Conservation (phyloP, 2,113 vertebrate genomes). For the Piprites chloris region DNA sequence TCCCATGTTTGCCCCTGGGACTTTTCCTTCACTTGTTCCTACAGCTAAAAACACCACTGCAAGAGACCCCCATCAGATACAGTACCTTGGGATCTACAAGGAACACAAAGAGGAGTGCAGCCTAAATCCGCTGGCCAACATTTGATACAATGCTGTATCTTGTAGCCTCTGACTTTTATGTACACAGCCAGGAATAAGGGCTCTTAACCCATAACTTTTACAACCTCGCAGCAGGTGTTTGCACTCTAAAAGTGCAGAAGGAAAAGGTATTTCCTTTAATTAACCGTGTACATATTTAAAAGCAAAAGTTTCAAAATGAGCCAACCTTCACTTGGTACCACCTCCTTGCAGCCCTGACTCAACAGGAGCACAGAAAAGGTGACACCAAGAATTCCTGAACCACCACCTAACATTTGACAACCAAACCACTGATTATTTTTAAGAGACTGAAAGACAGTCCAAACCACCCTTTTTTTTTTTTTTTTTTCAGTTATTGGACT, state of each 20-base stretch:
- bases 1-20: not conserved
- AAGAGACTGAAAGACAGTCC: not conserved
- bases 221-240: not conserved
- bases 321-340: not conserved
- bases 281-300: rapidly evolving
- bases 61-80: not conserved
- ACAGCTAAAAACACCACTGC: not conserved
- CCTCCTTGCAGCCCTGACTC: not conserved
- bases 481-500: not conserved
- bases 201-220: not conserved
- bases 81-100: not conserved
- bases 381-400: not conserved
- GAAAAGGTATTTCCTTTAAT: not conserved
- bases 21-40: not conserved
- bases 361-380: not conserved
- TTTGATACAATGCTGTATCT: not conserved
- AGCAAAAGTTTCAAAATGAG: not conserved
- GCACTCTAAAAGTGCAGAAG: not conserved
- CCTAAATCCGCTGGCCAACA: not conserved
- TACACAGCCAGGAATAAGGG: not conserved
- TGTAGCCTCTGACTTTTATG: not conserved
- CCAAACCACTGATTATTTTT: not conserved
- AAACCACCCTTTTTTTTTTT: not conserved
- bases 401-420: rapidly evolving
- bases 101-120: not conserved